phyloP scores from a whole-genome alignment of 2,113 vertebrate species.

The Ahaetulla prasina region DNA sequence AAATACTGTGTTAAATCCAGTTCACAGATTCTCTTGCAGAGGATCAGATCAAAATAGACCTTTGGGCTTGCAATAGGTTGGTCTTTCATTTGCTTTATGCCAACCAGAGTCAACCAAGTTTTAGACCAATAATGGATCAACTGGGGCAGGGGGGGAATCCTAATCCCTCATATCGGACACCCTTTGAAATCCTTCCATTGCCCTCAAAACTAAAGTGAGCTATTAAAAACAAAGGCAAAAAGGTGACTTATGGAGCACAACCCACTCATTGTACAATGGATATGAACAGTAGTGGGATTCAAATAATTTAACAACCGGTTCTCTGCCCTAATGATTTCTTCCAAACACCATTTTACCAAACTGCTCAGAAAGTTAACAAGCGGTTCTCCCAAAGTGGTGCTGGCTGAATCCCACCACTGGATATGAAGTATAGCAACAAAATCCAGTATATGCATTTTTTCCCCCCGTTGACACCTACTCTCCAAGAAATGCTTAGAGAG shows the following conservation, averaged over 20 bases:
- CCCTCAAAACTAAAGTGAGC: not conserved
- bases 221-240: too few species aligned
- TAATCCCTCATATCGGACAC: not conserved
- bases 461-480: not conserved
- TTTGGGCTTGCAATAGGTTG: not conserved
- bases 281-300: too few species aligned
- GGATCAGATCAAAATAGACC: not conserved
- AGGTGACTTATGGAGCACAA: not conserved
- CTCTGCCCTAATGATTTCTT: too few species aligned
- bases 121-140: not conserved
- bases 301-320: too few species aligned
- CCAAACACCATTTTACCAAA: too few species aligned
- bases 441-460: not conserved
- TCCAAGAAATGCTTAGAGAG: not conserved
- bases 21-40: not conserved
- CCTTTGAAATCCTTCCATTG: not conserved
- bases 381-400: too few species aligned
- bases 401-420: too few species aligned
- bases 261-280: not conserved
- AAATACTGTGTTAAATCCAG: not conserved
- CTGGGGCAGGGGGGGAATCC: not conserved
- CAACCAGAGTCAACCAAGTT: not conserved
- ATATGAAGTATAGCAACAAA: not conserved
- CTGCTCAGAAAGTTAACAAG: too few species aligned
- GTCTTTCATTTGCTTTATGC: not conserved